Conservation (phyloP, 2,888 invertebrate species). For the Onchidella celtica region DNA sequence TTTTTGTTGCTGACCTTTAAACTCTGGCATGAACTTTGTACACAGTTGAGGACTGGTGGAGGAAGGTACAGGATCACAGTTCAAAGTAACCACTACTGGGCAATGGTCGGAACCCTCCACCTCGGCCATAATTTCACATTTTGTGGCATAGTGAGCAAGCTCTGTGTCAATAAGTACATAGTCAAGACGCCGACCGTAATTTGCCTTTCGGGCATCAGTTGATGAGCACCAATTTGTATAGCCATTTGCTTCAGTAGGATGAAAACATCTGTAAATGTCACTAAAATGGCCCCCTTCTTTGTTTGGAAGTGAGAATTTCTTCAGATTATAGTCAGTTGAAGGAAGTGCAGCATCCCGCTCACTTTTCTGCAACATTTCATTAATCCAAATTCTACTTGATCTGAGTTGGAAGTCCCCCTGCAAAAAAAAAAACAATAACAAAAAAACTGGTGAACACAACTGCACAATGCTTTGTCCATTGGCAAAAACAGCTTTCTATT, state of each 20-base stretch:
- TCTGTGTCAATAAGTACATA: slow-evolving; percentile 80
- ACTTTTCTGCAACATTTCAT: slow-evolving; percentile 72
- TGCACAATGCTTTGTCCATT: too few relatives aligned
- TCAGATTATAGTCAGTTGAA: slow-evolving; percentile 48
- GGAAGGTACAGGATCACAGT: slow-evolving; percentile 65
- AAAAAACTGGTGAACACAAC: too few relatives aligned
- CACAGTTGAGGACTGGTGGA: slow-evolving; percentile 78
- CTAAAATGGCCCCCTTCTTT: slow-evolving; percentile 75
- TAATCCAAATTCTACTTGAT: slow-evolving; percentile 79
- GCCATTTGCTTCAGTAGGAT: slow-evolving; percentile 79
- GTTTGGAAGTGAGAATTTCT: slow-evolving; percentile 17
- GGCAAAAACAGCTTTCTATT: too few relatives aligned
- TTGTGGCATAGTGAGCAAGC: slow-evolving; percentile 59
- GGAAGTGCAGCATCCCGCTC: slow-evolving; percentile 62
- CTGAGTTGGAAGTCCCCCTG: slow-evolving; percentile 68
- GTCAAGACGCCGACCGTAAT: slow-evolving; percentile 82
- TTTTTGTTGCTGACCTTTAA: slow-evolving; percentile 79
- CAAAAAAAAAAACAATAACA: neutral
- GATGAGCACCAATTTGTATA: slow-evolving; percentile 82
- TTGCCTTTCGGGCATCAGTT: slow-evolving; percentile 80
- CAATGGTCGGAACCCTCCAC: slow-evolving; percentile 82
- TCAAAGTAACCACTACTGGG: slow-evolving; percentile 80
- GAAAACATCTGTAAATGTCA: slow-evolving; percentile 81
- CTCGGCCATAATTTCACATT: slow-evolving; percentile 73
- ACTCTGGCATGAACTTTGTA: slow-evolving; percentile 81